Evolutionary conservation across 2,113 vertebrate genomes (phyloP).

Genomic region (Saguinus imperator): DNA sequence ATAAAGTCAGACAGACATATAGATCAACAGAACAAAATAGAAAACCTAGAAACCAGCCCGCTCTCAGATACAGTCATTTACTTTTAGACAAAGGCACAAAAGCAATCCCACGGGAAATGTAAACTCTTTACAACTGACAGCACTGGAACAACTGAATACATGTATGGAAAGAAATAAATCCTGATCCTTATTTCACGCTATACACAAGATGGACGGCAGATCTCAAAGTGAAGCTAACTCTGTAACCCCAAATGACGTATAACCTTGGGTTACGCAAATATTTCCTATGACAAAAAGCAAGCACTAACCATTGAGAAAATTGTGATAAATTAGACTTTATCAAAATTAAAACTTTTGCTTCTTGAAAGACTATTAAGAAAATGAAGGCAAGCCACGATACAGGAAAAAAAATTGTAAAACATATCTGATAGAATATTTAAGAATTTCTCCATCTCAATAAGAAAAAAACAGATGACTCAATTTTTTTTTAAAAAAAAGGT

Average conservation of each 20-base stretch:
- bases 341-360: neutral
- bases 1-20: neutral
- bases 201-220: neutral
- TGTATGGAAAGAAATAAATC: neutral
- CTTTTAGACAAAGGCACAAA: neutral
- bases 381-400: neutral
- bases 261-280: neutral
- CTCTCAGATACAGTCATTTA: too few species aligned
- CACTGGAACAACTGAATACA: neutral
- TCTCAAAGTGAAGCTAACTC: neutral
- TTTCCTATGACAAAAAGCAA: neutral
- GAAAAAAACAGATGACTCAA: neutral
- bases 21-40: neutral
- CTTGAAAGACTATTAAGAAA: neutral
- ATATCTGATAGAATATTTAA: neutral
- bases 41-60: neutral
- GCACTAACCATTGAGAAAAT: neutral
- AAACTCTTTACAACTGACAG: neutral
- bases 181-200: neutral
- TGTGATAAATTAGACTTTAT: neutral
- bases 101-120: neutral
- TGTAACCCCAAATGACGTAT: neutral
- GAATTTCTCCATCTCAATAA: neutral
- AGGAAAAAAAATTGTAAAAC: neutral
- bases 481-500: neutral